These are phyloP conservation scores for Pempheris klunzingeri DNA, from an alignment of 2,797 vertebrate species.

Conservation along the genomic window DNA sequence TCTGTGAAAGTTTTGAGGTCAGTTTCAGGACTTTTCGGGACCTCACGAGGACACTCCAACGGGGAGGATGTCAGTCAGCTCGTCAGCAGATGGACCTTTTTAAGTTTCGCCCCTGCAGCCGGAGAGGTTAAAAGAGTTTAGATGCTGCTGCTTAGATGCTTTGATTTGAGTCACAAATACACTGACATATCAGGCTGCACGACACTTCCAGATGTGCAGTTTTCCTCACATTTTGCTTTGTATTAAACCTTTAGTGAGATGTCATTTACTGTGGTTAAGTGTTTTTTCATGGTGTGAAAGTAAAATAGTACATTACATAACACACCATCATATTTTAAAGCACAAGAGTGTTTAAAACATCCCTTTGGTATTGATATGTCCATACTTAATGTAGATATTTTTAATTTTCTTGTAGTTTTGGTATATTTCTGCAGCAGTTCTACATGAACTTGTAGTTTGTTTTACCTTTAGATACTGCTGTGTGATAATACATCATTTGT, in stretches of 20 bases:
- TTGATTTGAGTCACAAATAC: constrained; percentile 5
- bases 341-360: background rate
- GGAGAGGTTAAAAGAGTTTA: background rate
- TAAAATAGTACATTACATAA: background rate
- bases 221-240: background rate
- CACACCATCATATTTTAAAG: background rate
- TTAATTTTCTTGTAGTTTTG: background rate
- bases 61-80: background rate
- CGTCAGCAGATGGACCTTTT: background rate
- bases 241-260: background rate
- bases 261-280: background rate
- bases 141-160: constrained; percentile 13
- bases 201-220: background rate
- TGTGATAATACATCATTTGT: background rate
- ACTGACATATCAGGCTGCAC: background rate
- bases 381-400: background rate
- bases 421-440: background rate
- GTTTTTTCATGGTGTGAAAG: accelerated
- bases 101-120: background rate
- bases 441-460: too few species aligned
- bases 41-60: background rate
- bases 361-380: background rate
- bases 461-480: background rate
- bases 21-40: background rate
- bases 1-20: constrained; percentile 21